phyloP scores from a whole-genome alignment of 2,888 invertebrate genomes.

The Osmoderma eremita region DNA sequence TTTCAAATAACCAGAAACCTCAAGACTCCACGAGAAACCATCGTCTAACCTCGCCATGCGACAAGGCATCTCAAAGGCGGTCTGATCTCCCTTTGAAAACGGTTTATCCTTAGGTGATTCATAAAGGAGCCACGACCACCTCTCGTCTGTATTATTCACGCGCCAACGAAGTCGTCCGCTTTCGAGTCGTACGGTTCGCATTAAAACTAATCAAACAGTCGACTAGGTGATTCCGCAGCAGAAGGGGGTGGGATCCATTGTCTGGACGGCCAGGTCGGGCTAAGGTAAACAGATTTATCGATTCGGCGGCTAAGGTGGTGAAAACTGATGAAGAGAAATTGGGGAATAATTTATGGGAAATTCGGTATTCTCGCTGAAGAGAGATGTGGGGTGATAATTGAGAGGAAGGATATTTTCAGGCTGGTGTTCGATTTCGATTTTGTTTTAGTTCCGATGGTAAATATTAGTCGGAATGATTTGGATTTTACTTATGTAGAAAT shows the following conservation, averaged over 20 bases:
- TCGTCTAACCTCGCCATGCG: too few relatives aligned
- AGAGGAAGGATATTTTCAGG: background rate
- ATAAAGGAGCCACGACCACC: conserved; percentile 10
- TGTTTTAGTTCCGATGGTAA: too few relatives aligned
- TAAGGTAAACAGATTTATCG: conserved; percentile 25
- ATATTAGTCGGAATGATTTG: too few relatives aligned
- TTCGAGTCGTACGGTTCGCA: conserved; percentile 4
- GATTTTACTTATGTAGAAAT: too few relatives aligned
- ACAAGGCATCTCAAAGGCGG: too few relatives aligned
- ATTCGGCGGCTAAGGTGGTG: conserved; percentile 10
- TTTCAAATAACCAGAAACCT: too few relatives aligned
- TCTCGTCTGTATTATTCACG: conserved; percentile 8
- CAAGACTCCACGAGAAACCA: too few relatives aligned
- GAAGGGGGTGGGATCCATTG: background rate
- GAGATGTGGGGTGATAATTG: background rate
- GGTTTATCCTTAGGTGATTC: conserved; percentile 16
- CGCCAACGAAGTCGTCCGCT: background rate
- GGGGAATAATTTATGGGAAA: background rate
- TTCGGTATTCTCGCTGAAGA: background rate
- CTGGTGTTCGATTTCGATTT: too few relatives aligned
- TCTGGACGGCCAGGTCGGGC: background rate
- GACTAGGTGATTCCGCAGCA: conserved; percentile 2
- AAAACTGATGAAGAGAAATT: background rate
- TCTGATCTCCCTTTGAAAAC: conserved; percentile 5
- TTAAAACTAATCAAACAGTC: conserved; percentile 20